Percentiles rank a stretch among this genome's conserved stretches.
These are phyloP conservation scores for Odontamblyopus rebecca DNA, from an alignment of 2,797 vertebrate species.

Conservation along the genomic window DNA sequence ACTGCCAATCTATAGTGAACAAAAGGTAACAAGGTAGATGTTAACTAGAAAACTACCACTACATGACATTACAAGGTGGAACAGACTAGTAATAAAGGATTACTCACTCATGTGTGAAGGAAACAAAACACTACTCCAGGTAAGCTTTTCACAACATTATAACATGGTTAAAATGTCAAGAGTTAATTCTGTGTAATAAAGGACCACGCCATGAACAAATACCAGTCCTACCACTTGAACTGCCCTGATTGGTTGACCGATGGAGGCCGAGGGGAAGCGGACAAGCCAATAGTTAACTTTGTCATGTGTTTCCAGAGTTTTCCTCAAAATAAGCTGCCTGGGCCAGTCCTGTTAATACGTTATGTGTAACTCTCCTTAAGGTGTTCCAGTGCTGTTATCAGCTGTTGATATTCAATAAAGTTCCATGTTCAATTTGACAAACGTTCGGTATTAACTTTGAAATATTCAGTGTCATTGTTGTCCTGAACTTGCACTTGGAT, in stretches of 20 bases:
- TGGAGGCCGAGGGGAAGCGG: constrained; percentile 6
- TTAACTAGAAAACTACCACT: too few relatives aligned
- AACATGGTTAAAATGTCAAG: too few relatives aligned
- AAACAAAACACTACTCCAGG: too few relatives aligned
- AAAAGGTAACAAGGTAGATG: too few relatives aligned
- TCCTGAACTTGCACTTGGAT: not conserved
- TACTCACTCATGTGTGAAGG: too few relatives aligned
- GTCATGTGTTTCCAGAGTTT: not conserved
- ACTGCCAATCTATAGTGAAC: too few relatives aligned
- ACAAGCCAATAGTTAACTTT: constrained; percentile 64
- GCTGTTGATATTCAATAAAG: constrained; percentile 59
- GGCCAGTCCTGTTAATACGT: constrained; percentile 66
- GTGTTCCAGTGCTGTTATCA: constrained; percentile 71
- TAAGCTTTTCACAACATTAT: too few relatives aligned
- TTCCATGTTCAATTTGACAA: constrained; percentile 33
- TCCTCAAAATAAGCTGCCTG: not conserved
- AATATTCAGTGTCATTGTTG: constrained; percentile 2
- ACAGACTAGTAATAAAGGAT: too few relatives aligned
- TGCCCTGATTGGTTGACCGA: constrained; percentile 37
- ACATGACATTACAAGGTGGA: too few relatives aligned
- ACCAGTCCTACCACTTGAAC: constrained; percentile 16
- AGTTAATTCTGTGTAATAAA: too few relatives aligned
- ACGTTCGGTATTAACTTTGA: constrained; percentile 51
- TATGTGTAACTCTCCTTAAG: constrained; percentile 68
- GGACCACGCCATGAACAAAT: not conserved